phyloP scores from a whole-genome alignment of 2,888 invertebrate species.

The Monochamus alternatus region DNA sequence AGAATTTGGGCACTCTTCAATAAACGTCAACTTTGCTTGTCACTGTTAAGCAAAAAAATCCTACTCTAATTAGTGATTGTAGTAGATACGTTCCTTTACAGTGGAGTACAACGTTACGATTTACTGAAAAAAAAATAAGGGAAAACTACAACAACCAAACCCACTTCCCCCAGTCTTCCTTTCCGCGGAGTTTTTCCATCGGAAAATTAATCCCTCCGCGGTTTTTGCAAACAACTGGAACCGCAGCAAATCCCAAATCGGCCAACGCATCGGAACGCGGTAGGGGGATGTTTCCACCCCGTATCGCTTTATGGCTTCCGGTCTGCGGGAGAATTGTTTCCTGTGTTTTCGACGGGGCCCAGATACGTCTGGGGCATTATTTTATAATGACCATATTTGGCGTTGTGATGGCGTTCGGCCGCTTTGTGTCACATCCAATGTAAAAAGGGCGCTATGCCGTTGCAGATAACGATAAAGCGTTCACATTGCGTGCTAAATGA shows the following conservation, averaged over 20 bases:
- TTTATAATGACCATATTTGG: slow-evolving; percentile 50
- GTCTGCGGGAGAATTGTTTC: slow-evolving; percentile 25
- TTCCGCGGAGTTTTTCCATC: neutral
- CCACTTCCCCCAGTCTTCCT: neutral
- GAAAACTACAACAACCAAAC: too few species aligned
- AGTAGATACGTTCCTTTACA: too few species aligned
- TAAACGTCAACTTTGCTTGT: too few species aligned
- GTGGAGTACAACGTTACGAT: too few species aligned
- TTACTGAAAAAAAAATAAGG: too few species aligned
- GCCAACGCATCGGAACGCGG: neutral
- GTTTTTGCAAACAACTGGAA: neutral
- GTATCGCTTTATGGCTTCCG: slow-evolving; percentile 29
- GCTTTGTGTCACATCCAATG: slow-evolving; percentile 32
- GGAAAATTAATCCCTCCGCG: too few species aligned
- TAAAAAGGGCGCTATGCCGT: slow-evolving; percentile 22
- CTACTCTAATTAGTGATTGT: too few species aligned
- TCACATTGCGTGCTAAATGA: slow-evolving; percentile 32
- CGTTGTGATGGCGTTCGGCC: slow-evolving; percentile 29
- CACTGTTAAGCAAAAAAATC: too few species aligned
- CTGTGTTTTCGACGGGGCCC: slow-evolving; percentile 20
- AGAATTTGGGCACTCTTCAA: too few species aligned
- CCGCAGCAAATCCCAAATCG: neutral
- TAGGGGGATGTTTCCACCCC: slow-evolving; percentile 15
- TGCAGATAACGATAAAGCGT: slow-evolving; percentile 41
- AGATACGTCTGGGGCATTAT: slow-evolving; percentile 41